Conservation (phyloP, 1,140 invertebrate genomes). For the Drosophila bifasciata region DNA sequence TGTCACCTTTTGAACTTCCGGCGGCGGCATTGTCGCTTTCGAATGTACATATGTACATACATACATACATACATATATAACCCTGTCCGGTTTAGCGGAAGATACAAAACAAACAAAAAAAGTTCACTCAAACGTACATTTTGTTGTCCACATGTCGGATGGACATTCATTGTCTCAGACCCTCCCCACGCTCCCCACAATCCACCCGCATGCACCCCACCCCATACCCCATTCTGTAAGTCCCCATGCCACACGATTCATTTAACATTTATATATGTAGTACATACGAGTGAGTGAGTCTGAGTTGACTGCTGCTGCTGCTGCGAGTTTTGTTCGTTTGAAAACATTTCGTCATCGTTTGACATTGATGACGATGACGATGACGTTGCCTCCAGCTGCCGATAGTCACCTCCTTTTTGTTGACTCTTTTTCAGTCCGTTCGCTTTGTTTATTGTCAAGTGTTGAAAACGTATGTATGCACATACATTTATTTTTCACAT, state of each 20-base stretch:
- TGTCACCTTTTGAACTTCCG: constrained; percentile 82
- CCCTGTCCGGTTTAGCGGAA: constrained; percentile 1
- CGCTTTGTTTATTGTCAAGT: constrained; percentile 46
- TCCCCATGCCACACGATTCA: constrained; percentile 46
- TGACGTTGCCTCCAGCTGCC: constrained; percentile 16
- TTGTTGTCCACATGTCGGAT: constrained; percentile 69
- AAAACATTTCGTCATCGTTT: constrained; percentile 74
- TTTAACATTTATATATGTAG: constrained; percentile 79
- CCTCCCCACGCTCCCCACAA: neutral
- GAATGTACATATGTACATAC: too few species aligned
- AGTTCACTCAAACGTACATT: constrained; percentile 68
- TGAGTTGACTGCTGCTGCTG: too few species aligned
- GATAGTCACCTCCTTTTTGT: constrained; percentile 8
- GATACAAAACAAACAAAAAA: constrained; percentile 26
- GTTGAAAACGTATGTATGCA: constrained; percentile 37
- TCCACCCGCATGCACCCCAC: neutral
- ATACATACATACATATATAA: neutral
- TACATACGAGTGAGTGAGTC: constrained; percentile 17
- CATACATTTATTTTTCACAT: constrained; percentile 68
- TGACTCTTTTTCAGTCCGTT: constrained; percentile 26
- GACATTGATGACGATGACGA: constrained; percentile 61
- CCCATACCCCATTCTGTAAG: neutral
- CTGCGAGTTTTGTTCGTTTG: constrained; percentile 62
- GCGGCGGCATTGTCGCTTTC: constrained; percentile 47
- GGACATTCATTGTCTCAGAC: constrained; percentile 59